Conservation (phyloP, 2,888 invertebrate species). For the Camponotus fellah region DNA sequence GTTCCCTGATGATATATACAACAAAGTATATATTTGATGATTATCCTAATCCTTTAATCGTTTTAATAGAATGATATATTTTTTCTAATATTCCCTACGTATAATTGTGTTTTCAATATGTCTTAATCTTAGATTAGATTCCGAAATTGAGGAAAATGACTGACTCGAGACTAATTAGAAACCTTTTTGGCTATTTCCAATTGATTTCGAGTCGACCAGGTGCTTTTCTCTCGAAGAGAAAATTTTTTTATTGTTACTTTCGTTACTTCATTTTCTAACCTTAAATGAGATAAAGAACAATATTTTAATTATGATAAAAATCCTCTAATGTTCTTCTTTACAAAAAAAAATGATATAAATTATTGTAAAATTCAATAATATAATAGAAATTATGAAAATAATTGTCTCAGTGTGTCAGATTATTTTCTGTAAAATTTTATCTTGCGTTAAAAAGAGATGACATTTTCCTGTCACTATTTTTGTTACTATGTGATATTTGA, state of each 20-base stretch:
- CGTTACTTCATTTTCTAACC: background rate
- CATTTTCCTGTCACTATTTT: no score
- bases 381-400: background rate
- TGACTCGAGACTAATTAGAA: no score
- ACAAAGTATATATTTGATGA: conserved; percentile 9
- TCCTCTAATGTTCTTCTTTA: background rate
- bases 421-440: background rate
- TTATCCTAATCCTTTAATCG: conserved; percentile 27
- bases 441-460: background rate
- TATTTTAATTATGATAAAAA: background rate
- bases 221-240: no score
- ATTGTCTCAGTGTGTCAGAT: background rate
- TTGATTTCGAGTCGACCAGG: no score
- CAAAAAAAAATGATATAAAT: conserved; percentile 1
- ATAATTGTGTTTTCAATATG: background rate
- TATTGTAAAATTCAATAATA: background rate
- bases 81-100: background rate
- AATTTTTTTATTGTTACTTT: no score
- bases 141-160: no score
- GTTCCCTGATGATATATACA: conserved; percentile 52
- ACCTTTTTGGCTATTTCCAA: no score
- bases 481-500: no score
- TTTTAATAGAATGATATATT: background rate
- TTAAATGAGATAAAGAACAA: background rate
- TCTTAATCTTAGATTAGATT: no score